Conservation (phyloP, 2,888 invertebrate species). For the Sphecodes monilicornis region DNA sequence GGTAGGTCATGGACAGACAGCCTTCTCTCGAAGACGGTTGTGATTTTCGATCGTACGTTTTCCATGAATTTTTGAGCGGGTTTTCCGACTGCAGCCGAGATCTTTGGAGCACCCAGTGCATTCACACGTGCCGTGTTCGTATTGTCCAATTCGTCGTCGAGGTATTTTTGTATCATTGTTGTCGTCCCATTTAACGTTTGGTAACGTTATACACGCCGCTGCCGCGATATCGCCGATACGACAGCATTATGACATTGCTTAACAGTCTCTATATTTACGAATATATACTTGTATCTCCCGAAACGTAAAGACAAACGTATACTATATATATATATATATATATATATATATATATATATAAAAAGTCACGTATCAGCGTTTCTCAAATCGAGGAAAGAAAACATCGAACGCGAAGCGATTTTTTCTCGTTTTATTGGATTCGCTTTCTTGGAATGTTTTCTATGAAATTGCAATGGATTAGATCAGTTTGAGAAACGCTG, state of each 20-base stretch:
- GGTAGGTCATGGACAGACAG: slow-evolving; percentile 8
- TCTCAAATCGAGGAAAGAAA: neutral
- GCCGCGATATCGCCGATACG: slow-evolving; percentile 64
- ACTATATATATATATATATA: neutral
- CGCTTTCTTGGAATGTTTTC: neutral
- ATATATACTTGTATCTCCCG: slow-evolving; percentile 11
- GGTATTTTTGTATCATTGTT: slow-evolving; percentile 76
- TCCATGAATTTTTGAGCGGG: neutral
- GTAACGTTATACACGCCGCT: slow-evolving; percentile 58
- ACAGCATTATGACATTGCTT: slow-evolving; percentile 62
- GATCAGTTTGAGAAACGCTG: neutral
- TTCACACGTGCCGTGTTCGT: slow-evolving; percentile 80
- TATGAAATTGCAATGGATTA: neutral
- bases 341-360: slow-evolving; percentile 6
- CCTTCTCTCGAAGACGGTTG: neutral
- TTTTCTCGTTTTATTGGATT: neutral
- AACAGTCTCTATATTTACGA: slow-evolving; percentile 38
- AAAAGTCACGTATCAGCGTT: neutral
- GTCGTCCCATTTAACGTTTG: slow-evolving; percentile 76
- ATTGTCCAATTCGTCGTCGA: slow-evolving; percentile 80
- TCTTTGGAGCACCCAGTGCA: neutral
- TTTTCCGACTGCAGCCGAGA: neutral
- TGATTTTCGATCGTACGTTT: neutral
- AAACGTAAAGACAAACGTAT: neutral
- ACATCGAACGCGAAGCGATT: neutral